Evolutionary conservation across 2,888 invertebrate species (phyloP), one percentile per base, ranked within the genome.

Genomic region (Scaptomyza caliginosa): DNA sequence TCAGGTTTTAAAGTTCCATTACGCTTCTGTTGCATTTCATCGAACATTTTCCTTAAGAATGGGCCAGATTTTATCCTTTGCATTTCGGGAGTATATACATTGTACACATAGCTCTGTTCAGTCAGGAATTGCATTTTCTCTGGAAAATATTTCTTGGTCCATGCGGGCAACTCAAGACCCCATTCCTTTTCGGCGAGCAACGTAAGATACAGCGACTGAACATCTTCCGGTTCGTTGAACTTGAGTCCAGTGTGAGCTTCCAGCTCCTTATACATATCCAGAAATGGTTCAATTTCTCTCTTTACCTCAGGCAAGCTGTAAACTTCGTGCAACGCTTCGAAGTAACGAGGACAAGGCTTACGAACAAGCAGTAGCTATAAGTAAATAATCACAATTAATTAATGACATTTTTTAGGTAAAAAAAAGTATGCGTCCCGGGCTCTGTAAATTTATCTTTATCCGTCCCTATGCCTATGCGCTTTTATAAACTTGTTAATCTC

Each of bases 181-280:
- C 92, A 94, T 34, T 92, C 91, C 87, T 92, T 88, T 93, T 95
- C 95, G 0, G 95, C 94, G 79, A 92, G 90, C 26, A 95, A 86
- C 0, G 95, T 95, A 55, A 93, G 93, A 81, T 94, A 95, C 4
- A 95, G 84, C 42, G 94, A 94, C 69, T 94, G 93, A 2, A 94
- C 93, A 80, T 94, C 94, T 45, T 94, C 94, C 1, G 94, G 93
- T 51, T 92, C 92, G 7, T 90, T 90, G 5, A 95, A 92, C 13
- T 89, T 83, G 77, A 92, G 88, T 4, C 94, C 94, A 0, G 94
- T 93, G 1, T 92, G 85, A 30, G 91, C 82, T 0, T 92, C 90
- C 43, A 95, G 89, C 52, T 93, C 92, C 10, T 92, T 77, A 74
- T 93, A 94, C 50, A 94, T 89, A 1, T 91, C 78, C 43, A 90